Base-by-base conservation (phyloP, 1,140 invertebrate genomes). In the Carcinoscorpius rotundicauda region DNA sequence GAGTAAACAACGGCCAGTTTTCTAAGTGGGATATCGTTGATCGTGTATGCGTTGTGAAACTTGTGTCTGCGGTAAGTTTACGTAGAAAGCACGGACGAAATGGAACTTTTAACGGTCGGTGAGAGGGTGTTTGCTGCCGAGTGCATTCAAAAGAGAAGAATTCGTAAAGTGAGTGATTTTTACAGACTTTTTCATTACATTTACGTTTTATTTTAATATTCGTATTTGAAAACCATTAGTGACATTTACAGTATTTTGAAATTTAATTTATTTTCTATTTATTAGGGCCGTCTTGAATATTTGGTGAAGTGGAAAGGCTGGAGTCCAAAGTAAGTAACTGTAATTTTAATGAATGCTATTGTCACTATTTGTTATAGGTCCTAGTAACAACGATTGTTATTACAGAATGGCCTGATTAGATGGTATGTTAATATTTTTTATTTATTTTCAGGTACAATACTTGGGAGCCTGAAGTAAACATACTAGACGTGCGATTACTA, bases 221-320 rank as follows among this genome's bases (percentile, higher is more conserved):
- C 29, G 29, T 29, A 29, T 29, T 29, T 29, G 29, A 29, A 29
- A 29, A 29, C 29, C 29, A 29, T 29, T 29, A 29, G 29, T 29
- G 29, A 29, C 29, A 29, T 2, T 29, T 2, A 29, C 0, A 0
- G 29, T 29, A 29, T 29, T 29, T 29, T 29, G 29, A 29, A 29
- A 29, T 29, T 29, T 29, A 29, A 29, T 29, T 29, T 29, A 29
- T 29, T 29, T 29, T 29, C 29, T 29, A 29, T 29, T 29, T 29
- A 1, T 29, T 29, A 29, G 2, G 29, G 29, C 29, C 29, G 29
- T 29, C 29, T 91, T 65, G 91, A 97, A 78, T 97, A 93, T 78
- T 87, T 87, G 74, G 91, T 97, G 53, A 97, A 96, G 83, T 97
- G 93, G 93, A 94, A 94, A 83, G 92, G 91, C 67, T 96, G 91